Evolutionary conservation across 1,140 invertebrate genomes (phyloP), one percentile per base, ranked within the genome.

Genomic region (Dinothrombium tinctorium): DNA sequence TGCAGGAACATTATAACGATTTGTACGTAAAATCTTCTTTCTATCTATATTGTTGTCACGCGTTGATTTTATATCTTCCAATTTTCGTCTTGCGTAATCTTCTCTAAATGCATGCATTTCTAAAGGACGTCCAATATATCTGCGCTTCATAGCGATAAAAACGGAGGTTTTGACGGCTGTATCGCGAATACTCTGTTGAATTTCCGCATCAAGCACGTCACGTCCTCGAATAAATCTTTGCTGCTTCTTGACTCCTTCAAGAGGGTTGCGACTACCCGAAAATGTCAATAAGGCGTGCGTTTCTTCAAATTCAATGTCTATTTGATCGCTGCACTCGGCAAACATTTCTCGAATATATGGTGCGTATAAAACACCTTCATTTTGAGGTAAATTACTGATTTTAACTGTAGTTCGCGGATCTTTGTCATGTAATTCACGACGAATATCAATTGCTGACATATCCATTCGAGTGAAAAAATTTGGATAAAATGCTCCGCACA

Each of bases 401-500:
- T 46, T 73, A 2, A 90, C 75, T 0, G 82, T 80, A 20, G 62
- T 69, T 24, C 62, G 64, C 0, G 81, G 79, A 60, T 87, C 69
- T 12, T 70, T 56, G 1, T 76, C 75, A 19, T 61, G 65, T 0
- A 87, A 55, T 0, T 55, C 51, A 42, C 69, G 69, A 0, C 71
- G 60, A 0, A 72, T 65, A 1, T 67, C 58, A 0, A 61, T 56
- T 51, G 80, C 73, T 42, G 71, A 64, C 28, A 67, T 59, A 22
- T 59, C 48, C 1, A 55, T 59, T 14, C 54, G 49, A 25, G 71
- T 68, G 9, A 73, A 50, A 54, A 81, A 90, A 55, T 89, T 73
- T 0, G 86, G 87, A 62, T 89, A 92, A 59, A 92, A 90, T 15
- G 79, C 78, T 8, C 74, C 76, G 44, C 71, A 71, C 24, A 80